Percentiles rank a stretch among this genome's conserved stretches.
Conservation (phyloP, 2,797 vertebrate genomes). For the Leptatherina wallacei region DNA sequence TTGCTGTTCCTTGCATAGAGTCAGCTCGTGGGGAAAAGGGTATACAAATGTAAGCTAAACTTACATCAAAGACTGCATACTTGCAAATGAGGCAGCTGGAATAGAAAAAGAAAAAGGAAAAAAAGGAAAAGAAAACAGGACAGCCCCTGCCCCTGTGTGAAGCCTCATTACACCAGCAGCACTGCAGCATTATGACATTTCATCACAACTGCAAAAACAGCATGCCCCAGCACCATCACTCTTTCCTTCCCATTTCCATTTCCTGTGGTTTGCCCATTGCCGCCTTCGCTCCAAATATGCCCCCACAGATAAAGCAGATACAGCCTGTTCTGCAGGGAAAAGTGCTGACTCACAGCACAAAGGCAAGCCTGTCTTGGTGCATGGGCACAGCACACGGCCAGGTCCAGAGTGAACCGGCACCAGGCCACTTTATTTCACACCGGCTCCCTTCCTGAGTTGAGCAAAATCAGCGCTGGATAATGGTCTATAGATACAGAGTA, state of each 20-base stretch:
- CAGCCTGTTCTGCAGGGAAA: constrained; percentile 55
- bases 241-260: constrained; percentile 70
- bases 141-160: constrained; percentile 12
- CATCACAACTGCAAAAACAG: constrained; percentile 55
- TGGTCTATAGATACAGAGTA: neutral
- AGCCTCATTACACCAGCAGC: constrained; percentile 14
- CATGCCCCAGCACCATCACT: constrained; percentile 44
- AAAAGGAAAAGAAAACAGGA: constrained; percentile 13
- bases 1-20: constrained; percentile 19
- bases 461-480: neutral
- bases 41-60: constrained; percentile 43
- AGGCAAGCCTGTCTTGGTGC: constrained; percentile 47
- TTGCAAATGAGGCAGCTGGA: constrained; percentile 23
- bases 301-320: constrained; percentile 58
- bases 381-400: constrained; percentile 38
- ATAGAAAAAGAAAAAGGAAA: neutral
- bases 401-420: constrained; percentile 52
- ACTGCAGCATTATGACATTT: constrained; percentile 47
- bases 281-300: constrained; percentile 43
- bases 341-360: constrained; percentile 75
- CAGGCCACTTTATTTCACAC: constrained; percentile 30
- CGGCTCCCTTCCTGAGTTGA: constrained; percentile 4
- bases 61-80: constrained; percentile 31
- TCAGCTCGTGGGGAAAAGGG: constrained; percentile 16
- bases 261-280: constrained; percentile 59